Percentiles rank a stretch among this genome's conserved stretches.
Evolutionary conservation across 2,113 vertebrate genomes (phyloP).

Genomic region (Anolis sagrei): DNA sequence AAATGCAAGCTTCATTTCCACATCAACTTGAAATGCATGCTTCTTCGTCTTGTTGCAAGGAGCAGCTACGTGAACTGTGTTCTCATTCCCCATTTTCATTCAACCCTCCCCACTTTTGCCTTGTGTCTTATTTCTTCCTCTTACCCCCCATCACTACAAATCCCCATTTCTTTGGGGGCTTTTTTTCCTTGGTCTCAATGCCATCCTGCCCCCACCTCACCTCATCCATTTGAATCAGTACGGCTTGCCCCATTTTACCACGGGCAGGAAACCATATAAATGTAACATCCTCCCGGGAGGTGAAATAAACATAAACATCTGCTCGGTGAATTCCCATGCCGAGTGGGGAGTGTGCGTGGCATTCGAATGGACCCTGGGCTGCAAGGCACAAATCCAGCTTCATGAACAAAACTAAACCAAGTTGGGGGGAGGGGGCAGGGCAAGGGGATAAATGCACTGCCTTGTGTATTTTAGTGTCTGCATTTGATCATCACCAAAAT

Average conservation of each 20-base stretch:
- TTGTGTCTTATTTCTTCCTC: neutral
- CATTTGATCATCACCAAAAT: neutral
- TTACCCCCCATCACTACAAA: neutral
- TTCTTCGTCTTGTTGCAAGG: neutral
- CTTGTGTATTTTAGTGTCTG: slow-evolving; percentile 19
- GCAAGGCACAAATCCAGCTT: neutral
- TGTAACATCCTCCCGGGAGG: slow-evolving; percentile 57
- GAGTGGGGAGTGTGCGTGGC: neutral
- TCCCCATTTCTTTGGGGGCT: slow-evolving; percentile 1
- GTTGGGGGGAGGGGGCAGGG: too few species aligned
- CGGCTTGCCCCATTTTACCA: slow-evolving; percentile 4
- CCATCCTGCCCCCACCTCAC: neutral
- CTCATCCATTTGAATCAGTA: accelerated
- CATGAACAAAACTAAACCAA: neutral
- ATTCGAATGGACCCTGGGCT: slow-evolving; percentile 14
- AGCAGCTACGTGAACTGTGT: neutral
- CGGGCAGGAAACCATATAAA: slow-evolving; percentile 48
- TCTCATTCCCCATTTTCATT: neutral
- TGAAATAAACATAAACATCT: slow-evolving; percentile 39
- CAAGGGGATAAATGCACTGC: neutral
- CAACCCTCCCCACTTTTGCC: neutral
- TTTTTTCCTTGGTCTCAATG: slow-evolving; percentile 8
- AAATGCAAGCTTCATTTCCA: neutral
- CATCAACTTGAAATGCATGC: slow-evolving; percentile 5
- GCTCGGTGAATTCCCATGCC: slow-evolving; percentile 27